Evolutionary conservation across 2,113 vertebrate genomes (phyloP).

Genomic region (Rostratula benghalensis): DNA sequence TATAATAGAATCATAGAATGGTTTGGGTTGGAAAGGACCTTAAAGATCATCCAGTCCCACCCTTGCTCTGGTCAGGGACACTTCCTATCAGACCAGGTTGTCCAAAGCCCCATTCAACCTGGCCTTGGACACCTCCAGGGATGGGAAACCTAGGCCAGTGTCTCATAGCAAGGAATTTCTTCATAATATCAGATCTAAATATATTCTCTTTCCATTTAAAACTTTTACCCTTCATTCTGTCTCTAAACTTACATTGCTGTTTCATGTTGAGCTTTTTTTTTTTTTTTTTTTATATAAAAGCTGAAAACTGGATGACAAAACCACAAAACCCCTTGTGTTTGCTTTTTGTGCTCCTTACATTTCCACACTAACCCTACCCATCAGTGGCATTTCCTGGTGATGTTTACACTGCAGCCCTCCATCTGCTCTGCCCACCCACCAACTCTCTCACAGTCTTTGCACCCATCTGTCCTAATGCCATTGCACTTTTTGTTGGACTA

Average conservation of each 20-base stretch:
- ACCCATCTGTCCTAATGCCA: neutral
- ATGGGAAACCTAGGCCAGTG: no score
- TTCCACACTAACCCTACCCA: neutral
- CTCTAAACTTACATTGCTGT: neutral
- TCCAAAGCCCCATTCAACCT: no score
- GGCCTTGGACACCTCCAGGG: no score
- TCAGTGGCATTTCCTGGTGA: neutral
- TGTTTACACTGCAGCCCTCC: neutral
- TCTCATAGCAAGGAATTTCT: no score
- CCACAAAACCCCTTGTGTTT: neutral
- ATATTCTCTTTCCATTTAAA: no score
- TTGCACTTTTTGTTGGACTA: neutral
- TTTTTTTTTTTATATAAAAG: neutral
- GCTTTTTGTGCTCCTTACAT: fast-evolving
- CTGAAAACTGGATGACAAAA: neutral
- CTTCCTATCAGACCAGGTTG: no score
- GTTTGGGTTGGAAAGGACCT: no score
- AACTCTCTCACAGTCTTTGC: neutral
- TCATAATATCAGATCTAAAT: no score
- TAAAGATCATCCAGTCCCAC: no score
- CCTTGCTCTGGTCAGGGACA: no score
- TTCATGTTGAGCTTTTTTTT: neutral
- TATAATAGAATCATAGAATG: no score
- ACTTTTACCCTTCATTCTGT: no score
- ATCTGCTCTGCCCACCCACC: neutral